phyloP scores from a whole-genome alignment of 2,113 vertebrate species.

The Cavia porcellus region DNA sequence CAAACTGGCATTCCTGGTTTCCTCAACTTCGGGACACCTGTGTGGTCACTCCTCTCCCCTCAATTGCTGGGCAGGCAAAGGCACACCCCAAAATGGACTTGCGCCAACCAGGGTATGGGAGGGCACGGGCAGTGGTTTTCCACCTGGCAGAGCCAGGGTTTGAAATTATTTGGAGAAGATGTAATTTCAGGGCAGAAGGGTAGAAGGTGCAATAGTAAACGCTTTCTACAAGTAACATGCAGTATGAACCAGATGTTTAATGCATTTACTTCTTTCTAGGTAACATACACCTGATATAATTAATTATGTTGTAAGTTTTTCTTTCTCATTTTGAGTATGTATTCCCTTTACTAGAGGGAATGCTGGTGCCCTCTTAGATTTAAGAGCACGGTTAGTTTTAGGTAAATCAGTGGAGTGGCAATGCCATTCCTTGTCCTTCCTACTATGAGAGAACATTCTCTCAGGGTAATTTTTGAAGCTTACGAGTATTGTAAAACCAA shows the following conservation, averaged over 20 bases:
- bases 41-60: not conserved
- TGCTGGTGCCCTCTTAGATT: not conserved
- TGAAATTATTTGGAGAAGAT: not conserved
- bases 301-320: not conserved
- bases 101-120: not conserved
- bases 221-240: not conserved
- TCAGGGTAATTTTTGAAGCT: not conserved
- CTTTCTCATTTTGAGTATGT: not conserved
- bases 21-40: too few relatives aligned
- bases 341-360: not conserved
- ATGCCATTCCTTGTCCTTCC: not conserved
- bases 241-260: not conserved
- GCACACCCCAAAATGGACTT: too few relatives aligned
- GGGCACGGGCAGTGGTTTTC: not conserved
- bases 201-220: not conserved
- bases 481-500: slow-evolving; percentile 17
- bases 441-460: not conserved
- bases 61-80: not conserved
- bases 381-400: not conserved
- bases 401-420: not conserved
- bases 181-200: slow-evolving; percentile 34
- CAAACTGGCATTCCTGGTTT: not conserved
- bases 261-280: not conserved
- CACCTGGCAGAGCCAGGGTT: not conserved
- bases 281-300: not conserved